Evolutionary conservation across 1,140 invertebrate species (phyloP), one percentile per base, ranked within the genome.

Genomic region (Calliopsis andreniformis): DNA sequence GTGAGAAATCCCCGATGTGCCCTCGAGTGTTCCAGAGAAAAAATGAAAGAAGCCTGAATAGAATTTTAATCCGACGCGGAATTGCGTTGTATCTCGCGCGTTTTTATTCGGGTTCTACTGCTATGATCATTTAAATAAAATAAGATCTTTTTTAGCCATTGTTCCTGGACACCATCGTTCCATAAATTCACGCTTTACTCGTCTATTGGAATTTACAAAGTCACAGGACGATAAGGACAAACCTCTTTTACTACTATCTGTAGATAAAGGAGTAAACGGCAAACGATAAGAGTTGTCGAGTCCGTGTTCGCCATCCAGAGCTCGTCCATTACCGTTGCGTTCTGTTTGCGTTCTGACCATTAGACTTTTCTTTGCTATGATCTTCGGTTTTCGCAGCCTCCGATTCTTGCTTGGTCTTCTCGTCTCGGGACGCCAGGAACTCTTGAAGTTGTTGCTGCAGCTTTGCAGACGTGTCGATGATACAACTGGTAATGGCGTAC

Each of bases 31-130:
- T 12, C 12, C 39, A 1, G 18, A 43, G 68, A 85, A 88, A 84
- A 86, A 85, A 89, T 88, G 88, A 82, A 87, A 80, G 83, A 75
- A 77, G 79, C 84, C 66, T 71, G 59, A 58, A 59, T 64, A 70
- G 88, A 89, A 89, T 89, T 86, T 87, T 89, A 89, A 89, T 89
- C 82, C 83, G 43, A n/a, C n/a, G n/a, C n/a, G n/a, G n/a, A n/a
- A n/a, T n/a, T 25, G 14, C 39, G n/a, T 47, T 49, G n/a, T 47
- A 42, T 70, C 59, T 75, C 49, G 61, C 67, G 39, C 49, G 63
- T 35, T 72, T 61, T 28, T 16, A 20, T 55, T 25, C 18, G n/a
- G n/a, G n/a, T n/a, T n/a, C n/a, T n/a, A n/a, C n/a, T n/a, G n/a
- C n/a, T n/a, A n/a, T n/a, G n/a, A n/a, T n/a, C n/a, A n/a, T n/a